Percentiles rank a stretch among this genome's conserved stretches.
Conservation (phyloP, 2,888 invertebrate species). For the Thymelicus sylvestris region DNA sequence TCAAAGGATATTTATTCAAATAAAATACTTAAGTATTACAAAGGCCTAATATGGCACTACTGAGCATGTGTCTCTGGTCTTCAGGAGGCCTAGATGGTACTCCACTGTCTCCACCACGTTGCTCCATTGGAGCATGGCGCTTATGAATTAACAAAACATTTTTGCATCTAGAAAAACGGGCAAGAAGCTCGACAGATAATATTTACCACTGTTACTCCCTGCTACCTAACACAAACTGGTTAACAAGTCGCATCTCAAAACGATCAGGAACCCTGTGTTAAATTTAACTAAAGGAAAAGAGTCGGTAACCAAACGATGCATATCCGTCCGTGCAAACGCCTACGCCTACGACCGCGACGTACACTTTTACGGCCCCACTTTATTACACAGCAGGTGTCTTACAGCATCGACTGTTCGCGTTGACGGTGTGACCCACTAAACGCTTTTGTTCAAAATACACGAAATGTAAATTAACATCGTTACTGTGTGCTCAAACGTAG, state of each 20-base stretch:
- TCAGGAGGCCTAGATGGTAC: too few species aligned
- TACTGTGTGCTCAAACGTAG: constrained; percentile 12
- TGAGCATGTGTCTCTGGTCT: too few species aligned
- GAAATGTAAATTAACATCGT: constrained; percentile 28
- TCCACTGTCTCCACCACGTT: too few species aligned
- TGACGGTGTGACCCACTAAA: constrained; percentile 58
- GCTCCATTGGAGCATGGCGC: too few species aligned
- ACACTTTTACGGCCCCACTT: constrained; percentile 49
- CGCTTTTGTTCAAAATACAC: constrained; percentile 49
- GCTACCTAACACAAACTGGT: neutral
- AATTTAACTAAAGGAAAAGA: constrained; percentile 26
- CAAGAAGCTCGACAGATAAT: too few species aligned
- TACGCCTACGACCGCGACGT: constrained; percentile 4
- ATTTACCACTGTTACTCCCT: too few species aligned
- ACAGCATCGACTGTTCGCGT: constrained; percentile 43
- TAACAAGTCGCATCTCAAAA: neutral
- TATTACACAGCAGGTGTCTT: constrained; percentile 59
- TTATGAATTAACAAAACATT: too few species aligned
- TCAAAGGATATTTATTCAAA: too few species aligned
- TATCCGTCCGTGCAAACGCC: constrained; percentile 29
- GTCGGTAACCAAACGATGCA: constrained; percentile 13
- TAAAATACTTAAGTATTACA: too few species aligned
- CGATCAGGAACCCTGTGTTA: constrained; percentile 8
- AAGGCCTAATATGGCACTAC: too few species aligned
- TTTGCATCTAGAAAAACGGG: too few species aligned